Base-by-base conservation (phyloP, 2,888 invertebrate species). In the Timema cristinae region DNA sequence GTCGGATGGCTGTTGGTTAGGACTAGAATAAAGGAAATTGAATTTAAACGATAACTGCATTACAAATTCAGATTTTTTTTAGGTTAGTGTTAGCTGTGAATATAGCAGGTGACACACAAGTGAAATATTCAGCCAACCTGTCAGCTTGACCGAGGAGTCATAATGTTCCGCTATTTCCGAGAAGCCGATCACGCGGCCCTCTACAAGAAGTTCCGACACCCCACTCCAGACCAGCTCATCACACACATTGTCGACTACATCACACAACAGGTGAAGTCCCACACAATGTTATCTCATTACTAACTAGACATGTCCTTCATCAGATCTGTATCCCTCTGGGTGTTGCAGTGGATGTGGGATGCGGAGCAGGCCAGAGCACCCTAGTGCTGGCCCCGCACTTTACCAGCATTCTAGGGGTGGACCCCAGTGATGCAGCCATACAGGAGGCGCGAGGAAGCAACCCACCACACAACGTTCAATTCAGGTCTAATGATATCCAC, bases 351-450 rank as follows among this genome's bases (percentile, higher is more conserved):
- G 85, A 85, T 77, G 81, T 85, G 13, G 85, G 84, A 1, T 85
- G 85, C 78, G 85, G 85, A 6, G 80, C 81, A 15, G 85, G 85
- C n/a, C 85, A 85, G 76, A 83, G 82, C 72, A 83, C 84, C 0
- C 73, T 77, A n/a, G 79, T 81, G 7, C 76, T 85, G 51, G 79
- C 81, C 1, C 78, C 80, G 1, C 79, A 82, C 74, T 85, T 85
- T 75, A 76, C 78, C 51, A 75, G 79, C 63, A 83, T 85, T 11
- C 77, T 82, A 48, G 85, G 85, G 7, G 76, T 81, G 47, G 85
- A 85, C 77, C 79, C 83, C 9, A 83, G 83, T 71, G 74, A 78
- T 13, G 79, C 79, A n/a, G 83, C 83, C 75, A 79, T 85, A 52
- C 75, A 77, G 7, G 79, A 81, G 69, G 84, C 84, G 5, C 75